Evolutionary conservation across 2,113 vertebrate species (phyloP), one percentile per base, ranked within the genome.

Genomic region (Propithecus coquereli): DNA sequence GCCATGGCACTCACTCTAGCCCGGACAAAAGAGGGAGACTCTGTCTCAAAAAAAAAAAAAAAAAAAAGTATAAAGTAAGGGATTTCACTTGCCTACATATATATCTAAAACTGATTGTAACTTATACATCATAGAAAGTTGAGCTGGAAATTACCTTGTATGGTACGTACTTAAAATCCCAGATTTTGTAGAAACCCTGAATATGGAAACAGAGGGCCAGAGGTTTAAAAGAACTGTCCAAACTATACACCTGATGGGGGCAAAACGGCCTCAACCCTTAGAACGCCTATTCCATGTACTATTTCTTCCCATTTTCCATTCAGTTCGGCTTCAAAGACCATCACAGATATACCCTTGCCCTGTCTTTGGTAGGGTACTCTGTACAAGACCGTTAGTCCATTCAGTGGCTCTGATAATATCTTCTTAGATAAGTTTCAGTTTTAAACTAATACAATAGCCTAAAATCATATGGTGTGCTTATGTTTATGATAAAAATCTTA

Each of bases 51-150:
- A n/a, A n/a, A n/a, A n/a, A n/a, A n/a, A n/a, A n/a, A n/a, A n/a
- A n/a, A n/a, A n/a, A 87, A 82, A 92, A 76, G 25, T 71, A 80
- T 80, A 83, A 92, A 88, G n/a, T 87, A 92, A 92, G 88, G 40
- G 92, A 77, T 57, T 63, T 74, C 79, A 66, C 7, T 73, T 92
- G n/a, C 18, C 63, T 61, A 77, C 20, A 43, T 86, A 73, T 30
- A 86, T 16, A 83, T 61, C n/a, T 63, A 68, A 81, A 32, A 47
- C 10, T 47, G 20, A 83, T 32, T 32, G 5, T 80, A 57, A 94
- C 11, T 90, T 76, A 50, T 30, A 82, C 34, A 59, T 81, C 32
- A 85, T 40, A 54, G 68, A 71, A 54, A n/a, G 7, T 66, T 71
- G 30, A 22, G 30, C 27, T 82, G 18, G 27, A 89, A 77, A 57